A percentile compares a stretch with the other conserved stretches of the same genome.
phyloP scores from a whole-genome alignment of 1,140 invertebrate species.

The Drosophila quadrilineata region DNA sequence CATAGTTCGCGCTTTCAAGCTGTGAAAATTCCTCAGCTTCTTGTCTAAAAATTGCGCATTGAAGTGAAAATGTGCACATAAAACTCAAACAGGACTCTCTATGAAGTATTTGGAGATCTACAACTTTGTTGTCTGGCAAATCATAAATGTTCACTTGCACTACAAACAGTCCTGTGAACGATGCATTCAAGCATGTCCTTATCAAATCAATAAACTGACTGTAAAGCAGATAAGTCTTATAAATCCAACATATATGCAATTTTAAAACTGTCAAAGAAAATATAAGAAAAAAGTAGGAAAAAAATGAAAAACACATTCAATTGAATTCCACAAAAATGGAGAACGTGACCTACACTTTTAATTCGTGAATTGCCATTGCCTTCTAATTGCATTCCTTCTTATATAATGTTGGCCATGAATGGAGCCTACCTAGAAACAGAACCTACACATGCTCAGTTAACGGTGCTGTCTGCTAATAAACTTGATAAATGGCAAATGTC shows the following conservation, averaged over 20 bases:
- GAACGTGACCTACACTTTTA: constrained; percentile 6
- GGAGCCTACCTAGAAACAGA: too few relatives aligned
- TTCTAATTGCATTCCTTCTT: constrained; percentile 13
- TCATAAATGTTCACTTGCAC: constrained; percentile 14
- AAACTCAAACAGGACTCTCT: constrained; percentile 2
- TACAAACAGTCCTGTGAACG: constrained; percentile 7
- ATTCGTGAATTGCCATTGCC: background rate
- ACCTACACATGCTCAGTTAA: constrained; percentile 9
- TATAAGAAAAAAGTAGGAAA: background rate
- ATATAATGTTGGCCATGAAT: constrained; percentile 7
- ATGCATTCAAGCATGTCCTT: background rate
- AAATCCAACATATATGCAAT: too few relatives aligned
- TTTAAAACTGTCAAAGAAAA: too few relatives aligned
- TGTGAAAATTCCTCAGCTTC: background rate
- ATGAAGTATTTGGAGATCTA: background rate
- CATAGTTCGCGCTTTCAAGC: background rate
- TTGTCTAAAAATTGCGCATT: constrained; percentile 20
- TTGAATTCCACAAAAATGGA: background rate
- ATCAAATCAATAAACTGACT: constrained; percentile 11
- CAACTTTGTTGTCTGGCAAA: background rate
- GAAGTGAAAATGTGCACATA: constrained; percentile 24
- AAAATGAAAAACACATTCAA: constrained; percentile 14
- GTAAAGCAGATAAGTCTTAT: background rate
- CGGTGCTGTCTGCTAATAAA: constrained; percentile 59
- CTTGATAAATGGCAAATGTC: constrained; percentile 70